Evolutionary conservation across 2,113 vertebrate species (phyloP).

Genomic region (Sphyrna mokarran): DNA sequence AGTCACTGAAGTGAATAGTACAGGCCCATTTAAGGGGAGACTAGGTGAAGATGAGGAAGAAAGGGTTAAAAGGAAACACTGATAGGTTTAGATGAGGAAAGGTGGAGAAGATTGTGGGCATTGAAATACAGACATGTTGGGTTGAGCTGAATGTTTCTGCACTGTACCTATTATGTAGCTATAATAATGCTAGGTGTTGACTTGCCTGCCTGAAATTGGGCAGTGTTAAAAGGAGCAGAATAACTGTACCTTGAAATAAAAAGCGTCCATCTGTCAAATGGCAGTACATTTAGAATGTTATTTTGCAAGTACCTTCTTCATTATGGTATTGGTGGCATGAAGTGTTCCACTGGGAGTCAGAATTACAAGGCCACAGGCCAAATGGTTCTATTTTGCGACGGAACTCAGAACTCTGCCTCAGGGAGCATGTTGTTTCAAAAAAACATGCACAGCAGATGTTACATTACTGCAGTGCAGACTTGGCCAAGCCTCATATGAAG

Average conservation of each 20-base stretch:
- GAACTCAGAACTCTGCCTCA: slow-evolving; percentile 14
- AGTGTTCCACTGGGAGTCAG: background rate
- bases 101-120: background rate
- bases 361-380: background rate
- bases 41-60: background rate
- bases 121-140: background rate
- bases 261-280: too few species aligned
- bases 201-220: background rate
- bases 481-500: slow-evolving; percentile 29
- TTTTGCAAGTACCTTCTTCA: background rate
- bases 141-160: background rate
- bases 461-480: background rate
- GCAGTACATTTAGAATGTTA: background rate
- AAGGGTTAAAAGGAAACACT: background rate
- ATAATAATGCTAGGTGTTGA: background rate
- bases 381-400: background rate
- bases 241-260: background rate
- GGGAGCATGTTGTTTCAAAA: slow-evolving; percentile 5
- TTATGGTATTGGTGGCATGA: background rate
- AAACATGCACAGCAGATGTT: slow-evolving; percentile 27
- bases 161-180: background rate
- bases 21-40: background rate
- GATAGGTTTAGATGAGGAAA: background rate
- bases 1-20: background rate
- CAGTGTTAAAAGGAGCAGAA: background rate